Evolutionary conservation across 2,113 vertebrate genomes (phyloP).

Genomic region (Grammomys dolichurus): DNA sequence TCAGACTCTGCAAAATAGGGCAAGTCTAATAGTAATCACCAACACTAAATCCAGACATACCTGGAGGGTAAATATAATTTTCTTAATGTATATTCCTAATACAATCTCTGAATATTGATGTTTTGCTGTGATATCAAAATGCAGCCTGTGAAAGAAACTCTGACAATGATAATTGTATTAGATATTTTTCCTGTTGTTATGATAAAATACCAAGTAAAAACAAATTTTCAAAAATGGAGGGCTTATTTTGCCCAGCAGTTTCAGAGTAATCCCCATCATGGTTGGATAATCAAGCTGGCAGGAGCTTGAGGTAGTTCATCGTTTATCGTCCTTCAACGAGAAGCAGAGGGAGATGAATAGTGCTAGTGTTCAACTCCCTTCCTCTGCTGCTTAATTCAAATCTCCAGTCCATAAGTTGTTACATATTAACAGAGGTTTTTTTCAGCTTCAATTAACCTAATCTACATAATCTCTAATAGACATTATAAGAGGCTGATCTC

Average conservation of each 20-base stretch:
- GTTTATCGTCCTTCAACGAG: accelerated
- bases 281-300: too few relatives aligned
- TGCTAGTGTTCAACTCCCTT: neutral
- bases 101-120: neutral
- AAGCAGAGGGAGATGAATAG: neutral
- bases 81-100: neutral
- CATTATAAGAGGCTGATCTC: neutral
- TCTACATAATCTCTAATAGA: neutral
- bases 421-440: neutral
- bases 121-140: neutral
- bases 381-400: neutral
- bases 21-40: neutral
- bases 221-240: too few relatives aligned
- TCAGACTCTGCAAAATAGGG: neutral
- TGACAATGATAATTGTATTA: neutral
- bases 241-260: neutral
- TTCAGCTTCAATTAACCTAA: neutral
- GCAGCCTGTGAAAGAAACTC: accelerated
- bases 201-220: neutral
- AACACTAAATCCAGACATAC: neutral
- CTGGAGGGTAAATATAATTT: neutral
- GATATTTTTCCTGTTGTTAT: neutral
- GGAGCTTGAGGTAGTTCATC: neutral
- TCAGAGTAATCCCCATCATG: too few relatives aligned
- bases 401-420: too few relatives aligned